Evolutionary conservation across 2,888 invertebrate genomes (phyloP), one percentile per base, ranked within the genome.

Genomic region (Xanthia icteritia): DNA sequence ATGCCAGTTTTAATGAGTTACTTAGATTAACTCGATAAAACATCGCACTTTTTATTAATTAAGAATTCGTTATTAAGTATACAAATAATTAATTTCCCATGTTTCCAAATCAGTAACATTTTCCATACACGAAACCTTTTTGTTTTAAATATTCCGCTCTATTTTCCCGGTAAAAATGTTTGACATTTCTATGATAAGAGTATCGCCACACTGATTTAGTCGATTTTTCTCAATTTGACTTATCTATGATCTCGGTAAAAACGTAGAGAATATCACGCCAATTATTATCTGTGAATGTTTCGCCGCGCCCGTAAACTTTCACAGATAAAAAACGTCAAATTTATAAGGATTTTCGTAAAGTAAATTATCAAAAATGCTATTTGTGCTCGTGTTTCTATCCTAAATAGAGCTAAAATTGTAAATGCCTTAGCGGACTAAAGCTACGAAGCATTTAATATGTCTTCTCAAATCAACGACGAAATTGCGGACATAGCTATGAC

Each of bases 401-500:
- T 61, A 72, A 81, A 67, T 56, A 54, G 36, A 36, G 54, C 66
- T 74, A 45, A 51, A 80, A 66, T 36, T 72, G 72, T 65, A 45
- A 63, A 79, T 45, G 72, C 73, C 72, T 51, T 60, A 64, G 58
- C 23, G 51, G 69, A 51, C 65, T 31, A 42, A 67, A 69, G 51
- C 72, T 64, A 60, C 42, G 51, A 66, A 79, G 67, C 48, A 73
- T 68, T 58, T 77, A 91, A 76, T 77, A 92, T 92, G 91, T 82
- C 90, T 82, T 91, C 92, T 69, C 93, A 93, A 91, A 90, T 94
- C 87, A 90, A 93, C 51, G 95, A 95, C 77, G 95, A 96, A 88
- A 93, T 94, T 66, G 91, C 89, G 83, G 94, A 94, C 82, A 92
- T 95, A 82, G 89, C 94, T 76, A 94, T 95, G 94, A 91, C 94